Evolutionary conservation across 2,888 invertebrate species (phyloP), one percentile per base, ranked within the genome.

Genomic region (Agrotis segetum): DNA sequence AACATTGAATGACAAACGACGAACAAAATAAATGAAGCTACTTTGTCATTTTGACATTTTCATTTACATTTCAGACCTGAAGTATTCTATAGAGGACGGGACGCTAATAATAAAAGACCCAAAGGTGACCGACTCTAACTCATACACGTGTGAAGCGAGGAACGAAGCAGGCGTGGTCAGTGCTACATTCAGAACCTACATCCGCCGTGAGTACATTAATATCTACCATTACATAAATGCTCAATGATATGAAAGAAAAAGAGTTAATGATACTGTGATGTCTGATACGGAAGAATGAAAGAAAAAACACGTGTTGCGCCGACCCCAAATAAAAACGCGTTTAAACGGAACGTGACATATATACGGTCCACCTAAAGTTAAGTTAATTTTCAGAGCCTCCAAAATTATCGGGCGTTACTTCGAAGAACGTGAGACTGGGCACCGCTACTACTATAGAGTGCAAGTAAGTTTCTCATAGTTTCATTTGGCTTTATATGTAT

Each of bases 81-180:
- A 69, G 50, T 82, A 77, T 63, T 64, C 66, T 2, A 64, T 69
- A 17, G 66, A 71, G 3, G 44, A 77, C 16, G 82, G 77, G 21
- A 56, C 50, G 13, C 59, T 83, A 5, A 17, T 68, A 24, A 73
- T 83, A 47, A 77, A 11, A 64, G 2, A 66, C 49, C 80, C 71
- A 3, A 34, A 34, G 34, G 34, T 34, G 34, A 34, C 34, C 7
- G 34, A 34, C 34, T 7, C 34, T 34, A 34, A 67, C 19, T 59
- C 24, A 0, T 83, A 82, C 67, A 68, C 60, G 0, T 83, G 82
- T 7, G 67, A 64, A 16, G 82, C 82, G 0, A 61, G n/a, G 11
- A 83, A 83, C 21, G 62, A 62, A 0, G 67, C 19, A 3, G 82
- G 67, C 7, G 11, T 29, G 24, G 59, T 40, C 17, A 53, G 47